These are phyloP conservation scores for Lepidothrix coronata DNA, from an alignment of 2,113 vertebrate genomes.

Conservation along the genomic window DNA sequence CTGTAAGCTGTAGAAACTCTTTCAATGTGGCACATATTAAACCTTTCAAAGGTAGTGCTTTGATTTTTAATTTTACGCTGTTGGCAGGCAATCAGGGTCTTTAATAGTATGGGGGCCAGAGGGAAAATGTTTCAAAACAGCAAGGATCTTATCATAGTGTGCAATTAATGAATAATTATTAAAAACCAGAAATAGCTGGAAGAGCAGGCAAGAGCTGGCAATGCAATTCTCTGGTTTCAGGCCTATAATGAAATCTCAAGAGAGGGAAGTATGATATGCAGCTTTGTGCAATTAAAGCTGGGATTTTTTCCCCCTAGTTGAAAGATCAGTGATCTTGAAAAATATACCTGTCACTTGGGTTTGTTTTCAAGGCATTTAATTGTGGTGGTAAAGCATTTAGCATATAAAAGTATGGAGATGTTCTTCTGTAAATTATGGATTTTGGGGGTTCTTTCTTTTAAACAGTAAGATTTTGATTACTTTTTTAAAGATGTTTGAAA, in stretches of 20 bases:
- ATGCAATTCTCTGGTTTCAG: slow-evolving; percentile 61
- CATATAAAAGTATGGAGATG: background rate
- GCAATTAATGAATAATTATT: slow-evolving; percentile 85
- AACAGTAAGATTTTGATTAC: background rate
- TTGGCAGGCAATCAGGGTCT: slow-evolving; percentile 78
- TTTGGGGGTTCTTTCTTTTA: background rate
- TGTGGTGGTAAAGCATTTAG: background rate
- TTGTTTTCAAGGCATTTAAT: slow-evolving; percentile 36
- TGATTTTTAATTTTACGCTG: slow-evolving; percentile 83
- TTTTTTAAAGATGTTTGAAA: background rate
- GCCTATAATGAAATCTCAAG: slow-evolving; percentile 73
- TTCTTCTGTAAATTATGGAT: background rate
- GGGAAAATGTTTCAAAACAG: slow-evolving; percentile 82
- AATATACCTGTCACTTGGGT: slow-evolving; percentile 29
- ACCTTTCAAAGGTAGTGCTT: slow-evolving; percentile 76
- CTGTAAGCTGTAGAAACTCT: slow-evolving; percentile 69
- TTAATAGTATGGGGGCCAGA: slow-evolving; percentile 79
- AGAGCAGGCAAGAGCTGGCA: slow-evolving; percentile 70
- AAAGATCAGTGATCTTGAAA: slow-evolving; percentile 66
- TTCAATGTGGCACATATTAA: slow-evolving; percentile 73
- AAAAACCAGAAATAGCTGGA: slow-evolving; percentile 78
- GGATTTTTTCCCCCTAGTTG: background rate
- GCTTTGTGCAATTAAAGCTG: slow-evolving; percentile 63
- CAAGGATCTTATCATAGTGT: slow-evolving; percentile 79
- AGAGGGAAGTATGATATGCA: slow-evolving; percentile 53